These are phyloP conservation scores for Chitala chitala DNA, from an alignment of 2,113 vertebrate genomes.

Conservation along the genomic window DNA sequence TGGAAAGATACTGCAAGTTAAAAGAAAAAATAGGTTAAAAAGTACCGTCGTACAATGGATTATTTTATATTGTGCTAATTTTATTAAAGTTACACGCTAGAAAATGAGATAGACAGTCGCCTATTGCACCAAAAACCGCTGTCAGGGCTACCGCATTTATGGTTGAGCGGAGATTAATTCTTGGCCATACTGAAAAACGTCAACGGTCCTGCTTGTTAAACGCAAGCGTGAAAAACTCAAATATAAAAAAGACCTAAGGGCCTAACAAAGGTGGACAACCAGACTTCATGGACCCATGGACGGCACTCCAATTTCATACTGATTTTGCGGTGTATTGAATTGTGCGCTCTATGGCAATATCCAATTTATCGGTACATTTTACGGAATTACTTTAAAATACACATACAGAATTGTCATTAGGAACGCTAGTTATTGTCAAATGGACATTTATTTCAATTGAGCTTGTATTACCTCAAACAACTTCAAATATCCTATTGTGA, in stretches of 20 bases:
- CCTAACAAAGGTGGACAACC: slow-evolving; percentile 52
- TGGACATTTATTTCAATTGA: too few species aligned
- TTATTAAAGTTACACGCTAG: neutral
- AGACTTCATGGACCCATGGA: slow-evolving; percentile 36
- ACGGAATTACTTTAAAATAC: slow-evolving; percentile 28
- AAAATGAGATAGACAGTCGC: neutral
- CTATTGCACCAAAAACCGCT: too few species aligned
- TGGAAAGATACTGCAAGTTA: too few species aligned
- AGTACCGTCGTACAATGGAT: too few species aligned
- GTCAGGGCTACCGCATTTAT: slow-evolving; percentile 31
- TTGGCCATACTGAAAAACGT: slow-evolving; percentile 40
- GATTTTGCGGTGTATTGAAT: slow-evolving; percentile 53
- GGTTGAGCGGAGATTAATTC: slow-evolving; percentile 32
- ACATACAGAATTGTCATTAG: neutral
- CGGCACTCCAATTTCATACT: slow-evolving; percentile 56
- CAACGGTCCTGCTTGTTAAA: slow-evolving; percentile 49
- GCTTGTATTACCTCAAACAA: too few species aligned
- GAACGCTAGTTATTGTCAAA: too few species aligned
- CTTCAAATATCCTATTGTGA: too few species aligned
- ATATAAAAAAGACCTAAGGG: slow-evolving; percentile 42
- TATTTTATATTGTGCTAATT: too few species aligned
- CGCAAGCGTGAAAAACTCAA: slow-evolving; percentile 57
- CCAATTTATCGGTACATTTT: slow-evolving; percentile 39
- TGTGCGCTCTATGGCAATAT: slow-evolving; percentile 25
- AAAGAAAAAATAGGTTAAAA: too few species aligned